Base-by-base conservation (phyloP, 2,888 invertebrate species). In the Nomada fucata region DNA sequence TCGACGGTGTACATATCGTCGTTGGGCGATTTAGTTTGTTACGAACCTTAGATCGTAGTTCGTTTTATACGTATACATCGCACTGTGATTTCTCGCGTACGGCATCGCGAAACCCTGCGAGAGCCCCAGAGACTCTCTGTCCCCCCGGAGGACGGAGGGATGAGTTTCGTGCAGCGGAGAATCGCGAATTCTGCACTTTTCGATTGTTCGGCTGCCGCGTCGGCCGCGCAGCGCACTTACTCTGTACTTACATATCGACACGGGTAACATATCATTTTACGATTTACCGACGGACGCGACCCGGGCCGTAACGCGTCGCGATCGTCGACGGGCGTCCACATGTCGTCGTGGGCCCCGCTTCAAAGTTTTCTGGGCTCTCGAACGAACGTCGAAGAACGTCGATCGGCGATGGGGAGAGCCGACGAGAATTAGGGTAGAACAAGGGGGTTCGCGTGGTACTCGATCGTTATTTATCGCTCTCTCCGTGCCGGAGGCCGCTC, bases 401-500 rank as follows among this genome's bases (percentile, higher is more conserved):
- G 36, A 36, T 42, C 52, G 20, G 15, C 1, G 9, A n/a, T 3
- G 18, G 20, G 13, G 7, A 1, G 20, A 23, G 15, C 36, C 5
- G 5, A 36, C 36, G 15, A 44, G 23, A 44, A 18, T 2, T 15
- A 18, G 20, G n/a, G n/a, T 5, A n/a, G 29, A 29, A 18, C 10
- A 44, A 11, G 10, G 42, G 23, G 23, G 23, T 42, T 20, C 61
- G 61, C n/a, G 52, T 52, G 1, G 29, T 26, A 23, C 63, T 23
- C 15, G 26, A n/a, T 42, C 20, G 18, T 3, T 44, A 50, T 10
- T 10, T 26, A 36, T 36, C 36, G 42, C 76, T 84, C 83, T 87
- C 87, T 87, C 87, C 87, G 87, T 85, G 87, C 83, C n/a, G 20
- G 57, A 47, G 57, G 59, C 75, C 71, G n/a, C 55, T 47, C 15